phyloP scores from a whole-genome alignment of 2,797 vertebrate genomes.

The Hemibagrus guttatus region DNA sequence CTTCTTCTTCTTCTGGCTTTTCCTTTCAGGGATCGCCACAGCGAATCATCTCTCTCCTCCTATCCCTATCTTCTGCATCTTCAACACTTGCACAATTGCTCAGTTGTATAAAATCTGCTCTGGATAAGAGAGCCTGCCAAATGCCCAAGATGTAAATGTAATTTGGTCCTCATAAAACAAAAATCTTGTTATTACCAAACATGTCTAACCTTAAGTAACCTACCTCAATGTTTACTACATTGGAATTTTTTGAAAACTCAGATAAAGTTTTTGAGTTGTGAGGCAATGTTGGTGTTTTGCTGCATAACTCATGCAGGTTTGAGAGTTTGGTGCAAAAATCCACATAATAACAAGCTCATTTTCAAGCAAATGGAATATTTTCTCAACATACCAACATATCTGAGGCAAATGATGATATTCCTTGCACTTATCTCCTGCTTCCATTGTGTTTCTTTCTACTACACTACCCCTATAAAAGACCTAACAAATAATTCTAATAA shows the following conservation, averaged over 20 bases:
- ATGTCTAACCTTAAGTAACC: too few species aligned
- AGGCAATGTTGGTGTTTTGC: not conserved
- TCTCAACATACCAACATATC: not conserved
- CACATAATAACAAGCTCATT: not conserved
- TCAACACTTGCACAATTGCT: too few species aligned
- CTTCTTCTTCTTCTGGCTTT: too few species aligned
- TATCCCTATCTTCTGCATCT: too few species aligned
- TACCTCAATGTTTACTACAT: not conserved
- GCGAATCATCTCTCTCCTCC: too few species aligned
- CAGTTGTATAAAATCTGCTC: too few species aligned
- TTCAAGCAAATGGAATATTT: not conserved
- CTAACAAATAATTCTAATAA: not conserved
- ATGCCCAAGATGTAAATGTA: too few species aligned
- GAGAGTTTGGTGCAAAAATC: not conserved
- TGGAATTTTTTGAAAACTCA: not conserved
- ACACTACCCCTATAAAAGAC: not conserved
- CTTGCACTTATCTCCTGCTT: not conserved
- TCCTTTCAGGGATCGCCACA: too few species aligned
- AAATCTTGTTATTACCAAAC: too few species aligned
- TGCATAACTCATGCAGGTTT: not conserved
- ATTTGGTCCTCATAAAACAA: too few species aligned
- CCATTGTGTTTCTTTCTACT: not conserved
- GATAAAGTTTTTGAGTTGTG: not conserved
- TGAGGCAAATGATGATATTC: not conserved
- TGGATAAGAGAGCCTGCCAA: too few species aligned